Percentiles rank a stretch among this genome's conserved stretches.
These are phyloP conservation scores for Halisarca cf. caerulea DNA, from an alignment of 37 sponge, comb jelly and placozoan species.

Conservation along the genomic window DNA sequence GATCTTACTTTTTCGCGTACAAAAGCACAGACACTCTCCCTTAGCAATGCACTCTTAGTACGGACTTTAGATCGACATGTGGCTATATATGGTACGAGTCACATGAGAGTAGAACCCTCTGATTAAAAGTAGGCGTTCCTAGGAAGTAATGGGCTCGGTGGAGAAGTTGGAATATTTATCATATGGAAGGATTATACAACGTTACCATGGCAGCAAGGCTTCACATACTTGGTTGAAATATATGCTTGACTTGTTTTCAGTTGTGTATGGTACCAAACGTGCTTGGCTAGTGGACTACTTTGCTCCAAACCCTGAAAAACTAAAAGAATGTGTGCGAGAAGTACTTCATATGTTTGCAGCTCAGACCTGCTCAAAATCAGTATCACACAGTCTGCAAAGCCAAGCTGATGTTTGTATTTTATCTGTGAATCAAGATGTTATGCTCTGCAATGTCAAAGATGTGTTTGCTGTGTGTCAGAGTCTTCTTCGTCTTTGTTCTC, in stretches of 20 bases:
- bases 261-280: neutral
- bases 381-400: neutral
- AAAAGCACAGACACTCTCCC: no score
- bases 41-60: neutral
- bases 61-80: neutral
- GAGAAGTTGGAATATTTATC: neutral
- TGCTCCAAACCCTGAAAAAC: neutral
- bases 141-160: neutral
- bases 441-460: neutral
- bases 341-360: neutral
- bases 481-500: neutral
- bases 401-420: neutral
- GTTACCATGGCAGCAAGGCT: neutral
- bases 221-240: neutral
- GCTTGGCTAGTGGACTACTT: constrained; percentile 23
- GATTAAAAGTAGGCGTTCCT: neutral
- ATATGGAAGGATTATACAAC: neutral
- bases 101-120: neutral
- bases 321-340: neutral
- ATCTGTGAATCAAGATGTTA: neutral
- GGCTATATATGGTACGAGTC: neutral
- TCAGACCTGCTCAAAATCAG: no score
- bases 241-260: neutral
- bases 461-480: neutral
- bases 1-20: no score